Base-by-base conservation (phyloP, 2,888 invertebrate genomes). In the Aphidoletes aphidimyza region DNA sequence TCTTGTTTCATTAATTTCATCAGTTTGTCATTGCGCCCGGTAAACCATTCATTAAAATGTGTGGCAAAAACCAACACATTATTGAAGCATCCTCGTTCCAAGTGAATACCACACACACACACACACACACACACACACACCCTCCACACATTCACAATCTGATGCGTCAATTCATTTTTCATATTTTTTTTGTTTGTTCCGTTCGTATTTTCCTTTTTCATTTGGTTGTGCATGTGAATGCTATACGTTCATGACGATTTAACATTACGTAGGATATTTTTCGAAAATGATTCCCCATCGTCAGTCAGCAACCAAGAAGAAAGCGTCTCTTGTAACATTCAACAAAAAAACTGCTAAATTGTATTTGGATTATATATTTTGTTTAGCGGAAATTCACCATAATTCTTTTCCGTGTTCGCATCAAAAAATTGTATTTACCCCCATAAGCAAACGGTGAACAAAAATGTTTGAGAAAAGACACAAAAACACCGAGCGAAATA, bases 131-230 rank as follows among this genome's bases (percentile, higher is more conserved):
- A n/a, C n/a, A n/a, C n/a, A n/a, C n/a, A n/a, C n/a, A n/a, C n/a
- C n/a, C n/a, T n/a, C n/a, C n/a, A n/a, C 42, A 42, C 14, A 42
- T 42, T 30, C 17, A 69, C 14, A 34, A 69, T 11, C 34, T 69
- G 69, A 69, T 69, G 30, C 69, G 69, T 69, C 30, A 69, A 69
- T 69, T 69, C 69, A 69, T 69, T 69, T 69, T 9, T 69, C 69
- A 69, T 69, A 22, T 8, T 54, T 54, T 54, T 54, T 54, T 22
- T 2, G n/a, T 22, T 22, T 22, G 2, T 54, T 22, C 22, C 22
- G n/a, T 22, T 54, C 54, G 2, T 54, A 5, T 54, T 54, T n/a
- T 22, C 2, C 3, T 54, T 11, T 22, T 54, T 11, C 34, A 30
- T 1, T 6, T 47, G 9, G 47, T 17, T 30, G 2, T 54, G n/a